phyloP scores from a whole-genome alignment of 2,113 vertebrate species.

The Coryphaenoides rupestris region DNA sequence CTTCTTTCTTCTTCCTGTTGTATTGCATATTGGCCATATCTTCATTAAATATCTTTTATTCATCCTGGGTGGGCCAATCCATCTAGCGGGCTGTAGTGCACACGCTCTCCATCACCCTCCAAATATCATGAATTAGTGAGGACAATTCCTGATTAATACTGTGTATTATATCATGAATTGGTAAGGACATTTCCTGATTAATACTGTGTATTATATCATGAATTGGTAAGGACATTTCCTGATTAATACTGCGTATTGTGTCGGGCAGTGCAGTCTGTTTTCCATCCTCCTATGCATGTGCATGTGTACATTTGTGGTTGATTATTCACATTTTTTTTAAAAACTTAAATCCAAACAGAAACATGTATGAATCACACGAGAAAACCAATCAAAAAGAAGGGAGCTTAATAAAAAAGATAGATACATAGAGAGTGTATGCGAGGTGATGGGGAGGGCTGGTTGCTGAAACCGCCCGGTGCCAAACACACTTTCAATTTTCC shows the following conservation, averaged over 20 bases:
- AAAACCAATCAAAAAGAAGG: too few species aligned
- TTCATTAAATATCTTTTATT: not conserved
- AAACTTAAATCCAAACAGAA: not conserved
- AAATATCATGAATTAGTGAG: conserved; percentile 1
- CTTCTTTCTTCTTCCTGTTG: too few species aligned
- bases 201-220: too few species aligned
- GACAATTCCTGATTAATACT: conserved; percentile 1
- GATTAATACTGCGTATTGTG: too few species aligned
- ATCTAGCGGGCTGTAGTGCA: not conserved
- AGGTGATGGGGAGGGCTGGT: conserved; percentile 38
- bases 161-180: too few species aligned
- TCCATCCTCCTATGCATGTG: conserved; percentile 11
- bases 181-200: too few species aligned
- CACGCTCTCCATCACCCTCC: not conserved
- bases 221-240: too few species aligned
- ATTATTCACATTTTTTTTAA: not conserved
- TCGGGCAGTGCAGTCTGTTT: too few species aligned
- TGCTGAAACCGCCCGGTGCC: conserved; percentile 52
- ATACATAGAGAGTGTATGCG: conserved; percentile 24
- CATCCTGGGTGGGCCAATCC: not conserved
- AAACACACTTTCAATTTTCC: conserved; percentile 74
- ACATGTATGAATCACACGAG: too few species aligned
- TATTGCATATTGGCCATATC: not conserved
- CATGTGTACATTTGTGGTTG: conserved; percentile 21
- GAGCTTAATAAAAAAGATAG: conserved; percentile 6